Evolutionary conservation across 1,140 invertebrate genomes (phyloP).

Genomic region (Thaumetopoea pityocampa): DNA sequence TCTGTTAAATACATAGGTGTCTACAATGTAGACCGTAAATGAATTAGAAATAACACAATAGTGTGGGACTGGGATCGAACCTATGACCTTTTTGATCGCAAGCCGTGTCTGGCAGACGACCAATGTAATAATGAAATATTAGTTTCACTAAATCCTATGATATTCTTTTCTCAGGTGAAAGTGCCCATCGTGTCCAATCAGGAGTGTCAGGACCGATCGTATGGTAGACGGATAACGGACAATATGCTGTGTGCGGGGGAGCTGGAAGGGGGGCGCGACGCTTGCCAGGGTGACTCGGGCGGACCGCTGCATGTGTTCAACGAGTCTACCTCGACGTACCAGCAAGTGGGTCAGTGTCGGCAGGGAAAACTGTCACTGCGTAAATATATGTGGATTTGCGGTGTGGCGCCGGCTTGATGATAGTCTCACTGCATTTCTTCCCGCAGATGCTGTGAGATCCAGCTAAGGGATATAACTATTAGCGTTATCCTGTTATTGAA

Average conservation of each 20-base stretch:
- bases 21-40: too few species aligned
- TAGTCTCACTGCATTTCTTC: too few species aligned
- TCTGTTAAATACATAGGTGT: too few species aligned
- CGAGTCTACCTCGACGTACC: constrained; percentile 36
- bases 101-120: neutral
- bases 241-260: constrained; percentile 93
- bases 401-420: too few species aligned
- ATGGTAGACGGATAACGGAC: constrained; percentile 85
- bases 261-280: constrained; percentile 80
- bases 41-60: too few species aligned
- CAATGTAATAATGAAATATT: neutral
- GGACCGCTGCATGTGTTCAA: constrained; percentile 64
- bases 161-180: constrained; percentile 63
- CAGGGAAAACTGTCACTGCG: too few species aligned
- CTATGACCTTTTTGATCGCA: too few species aligned
- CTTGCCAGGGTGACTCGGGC: constrained; percentile 77
- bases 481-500: too few species aligned
- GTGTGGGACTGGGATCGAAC: too few species aligned
- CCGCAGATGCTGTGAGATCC: neutral
- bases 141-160: neutral
- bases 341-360: constrained; percentile 65
- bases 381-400: too few species aligned
- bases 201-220: constrained; percentile 82
- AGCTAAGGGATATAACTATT: neutral
- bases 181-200: constrained; percentile 85